These are phyloP conservation scores for Struthidea cinerea DNA, from an alignment of 2,113 vertebrate species.

Conservation along the genomic window DNA sequence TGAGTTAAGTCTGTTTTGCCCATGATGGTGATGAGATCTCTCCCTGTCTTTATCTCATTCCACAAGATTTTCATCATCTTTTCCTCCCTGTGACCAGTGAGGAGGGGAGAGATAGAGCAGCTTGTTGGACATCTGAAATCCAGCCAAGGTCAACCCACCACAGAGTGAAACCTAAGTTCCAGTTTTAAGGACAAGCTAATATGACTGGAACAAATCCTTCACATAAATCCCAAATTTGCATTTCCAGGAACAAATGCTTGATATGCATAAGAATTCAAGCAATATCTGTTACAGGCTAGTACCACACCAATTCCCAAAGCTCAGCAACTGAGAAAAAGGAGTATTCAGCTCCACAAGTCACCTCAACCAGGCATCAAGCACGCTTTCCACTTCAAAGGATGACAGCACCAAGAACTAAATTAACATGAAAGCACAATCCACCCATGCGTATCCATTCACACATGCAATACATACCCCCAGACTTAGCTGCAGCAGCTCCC, in stretches of 20 bases:
- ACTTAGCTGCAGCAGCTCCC: background rate
- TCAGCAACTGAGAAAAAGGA: background rate
- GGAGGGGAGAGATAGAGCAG: background rate
- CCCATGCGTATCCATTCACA: rapidly evolving
- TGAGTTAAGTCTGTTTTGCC: background rate
- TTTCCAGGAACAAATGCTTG: background rate
- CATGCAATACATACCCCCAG: background rate
- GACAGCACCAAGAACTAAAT: background rate
- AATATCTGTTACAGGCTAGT: background rate
- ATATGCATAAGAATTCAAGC: background rate
- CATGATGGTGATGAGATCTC: background rate
- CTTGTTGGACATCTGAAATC: background rate
- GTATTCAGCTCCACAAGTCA: background rate
- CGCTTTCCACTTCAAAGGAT: background rate
- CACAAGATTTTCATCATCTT: rapidly evolving
- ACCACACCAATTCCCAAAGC: background rate
- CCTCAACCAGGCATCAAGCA: background rate
- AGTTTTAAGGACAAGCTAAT: background rate
- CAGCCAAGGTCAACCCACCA: background rate
- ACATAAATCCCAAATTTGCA: background rate
- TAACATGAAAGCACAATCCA: background rate
- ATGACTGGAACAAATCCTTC: background rate
- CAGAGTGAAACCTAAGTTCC: background rate
- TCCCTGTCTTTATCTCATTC: background rate
- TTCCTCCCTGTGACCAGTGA: background rate